Evolutionary conservation across 2,113 vertebrate species (phyloP), one percentile per base, ranked within the genome.

Genomic region (Peromyscus maniculatus): DNA sequence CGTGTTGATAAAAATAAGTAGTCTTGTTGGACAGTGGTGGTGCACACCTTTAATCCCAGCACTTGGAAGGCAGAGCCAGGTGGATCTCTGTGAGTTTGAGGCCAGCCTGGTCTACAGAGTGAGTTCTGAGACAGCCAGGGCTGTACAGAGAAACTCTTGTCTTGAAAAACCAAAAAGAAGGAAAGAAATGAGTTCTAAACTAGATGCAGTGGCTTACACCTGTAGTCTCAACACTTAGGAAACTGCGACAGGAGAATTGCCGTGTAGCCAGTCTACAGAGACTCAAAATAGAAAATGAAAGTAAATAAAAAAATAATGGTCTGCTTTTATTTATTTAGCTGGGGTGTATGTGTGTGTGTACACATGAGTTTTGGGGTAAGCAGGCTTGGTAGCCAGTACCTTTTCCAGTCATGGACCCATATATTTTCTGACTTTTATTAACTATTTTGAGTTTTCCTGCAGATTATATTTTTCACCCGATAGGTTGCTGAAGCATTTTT

Each of bases 1-100:
- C 15, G 13, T 82, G 28, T 82, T 75, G 82, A 43, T 94, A 82
- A 92, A 46, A 86, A 57, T 77, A 83, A 91, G n/a, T 84, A 57
- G 33, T 71, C 69, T 71, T 71, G 16, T 16, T 71, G 69, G 69
- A 71, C 69, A 7, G 16, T 71, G 36, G 16, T 66, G 64, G 3
- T 11, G 17, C 33, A 71, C 33, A 19, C 1, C 69, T 71, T 71
- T 71, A 71, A 36, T 71, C 33, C 16, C 33, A 71, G 33, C 16
- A 71, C 16, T 71, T 8, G 69, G 69, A 19, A 71, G 69, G 69
- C 69, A 71, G 36, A n/a, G 69, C 15, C 69, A 36, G 69, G 33
- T 16, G 16, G 67, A 36, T 71, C 5, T 71, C 33, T 71, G 64
- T 66, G 33, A 36, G 33, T 71, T 17, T 2, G 0, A 7, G 33